Percentiles rank a stretch among this genome's conserved stretches.
Evolutionary conservation across 2,797 vertebrate species (phyloP).

Genomic region (Hyperoplus immaculatus): DNA sequence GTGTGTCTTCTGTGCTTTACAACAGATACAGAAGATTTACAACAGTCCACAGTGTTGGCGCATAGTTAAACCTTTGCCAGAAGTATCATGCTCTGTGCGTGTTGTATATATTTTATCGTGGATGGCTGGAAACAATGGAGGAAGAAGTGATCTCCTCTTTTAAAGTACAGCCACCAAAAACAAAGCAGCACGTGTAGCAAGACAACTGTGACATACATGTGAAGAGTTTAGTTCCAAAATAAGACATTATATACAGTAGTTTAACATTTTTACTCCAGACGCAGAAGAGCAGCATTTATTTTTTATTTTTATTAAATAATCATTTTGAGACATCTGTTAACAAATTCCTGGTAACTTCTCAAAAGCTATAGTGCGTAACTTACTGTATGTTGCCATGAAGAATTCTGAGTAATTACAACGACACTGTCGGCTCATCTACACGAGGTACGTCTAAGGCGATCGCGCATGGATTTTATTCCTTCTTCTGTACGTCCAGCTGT

Average conservation of each 20-base stretch:
- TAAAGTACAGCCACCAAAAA: constrained; percentile 62
- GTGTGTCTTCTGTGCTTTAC: constrained; percentile 67
- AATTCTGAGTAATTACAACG: too few species aligned
- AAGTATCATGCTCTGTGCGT: constrained; percentile 70
- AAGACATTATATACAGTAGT: constrained; percentile 17
- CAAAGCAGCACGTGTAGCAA: constrained; percentile 71
- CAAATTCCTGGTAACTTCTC: constrained; percentile 56
- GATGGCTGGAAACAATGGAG: constrained; percentile 41
- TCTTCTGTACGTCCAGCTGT: too few species aligned
- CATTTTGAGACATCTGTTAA: constrained; percentile 54
- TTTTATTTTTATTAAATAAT: constrained; percentile 38
- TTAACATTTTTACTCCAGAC: constrained; percentile 45
- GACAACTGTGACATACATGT: constrained; percentile 30
- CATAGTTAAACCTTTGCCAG: constrained; percentile 71
- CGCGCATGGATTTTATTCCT: too few species aligned
- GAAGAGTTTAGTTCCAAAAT: constrained; percentile 65
- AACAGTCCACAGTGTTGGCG: constrained; percentile 56
- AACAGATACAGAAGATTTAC: constrained; percentile 62
- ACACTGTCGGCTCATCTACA: too few species aligned
- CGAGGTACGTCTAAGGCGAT: too few species aligned
- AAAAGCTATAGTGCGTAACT: too few species aligned
- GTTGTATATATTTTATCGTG: constrained; percentile 66
- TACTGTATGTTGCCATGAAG: too few species aligned
- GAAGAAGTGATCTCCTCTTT: constrained; percentile 48
- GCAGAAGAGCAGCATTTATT: constrained; percentile 43